Conservation (phyloP, 2,797 vertebrate genomes). For the Picus viridis region DNA sequence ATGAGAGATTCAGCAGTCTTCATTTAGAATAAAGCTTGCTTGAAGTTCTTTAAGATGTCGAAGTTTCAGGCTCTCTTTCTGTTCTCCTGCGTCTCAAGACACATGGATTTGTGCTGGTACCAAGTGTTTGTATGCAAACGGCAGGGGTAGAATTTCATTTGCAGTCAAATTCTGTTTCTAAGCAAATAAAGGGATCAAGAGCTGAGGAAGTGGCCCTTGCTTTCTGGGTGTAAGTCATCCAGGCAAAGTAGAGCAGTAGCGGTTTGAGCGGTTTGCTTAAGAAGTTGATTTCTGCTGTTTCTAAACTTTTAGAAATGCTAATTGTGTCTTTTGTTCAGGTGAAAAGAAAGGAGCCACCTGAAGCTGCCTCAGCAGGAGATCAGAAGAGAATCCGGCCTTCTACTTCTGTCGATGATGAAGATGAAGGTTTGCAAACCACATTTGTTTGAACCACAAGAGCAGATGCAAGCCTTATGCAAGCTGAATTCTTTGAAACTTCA, state of each 20-base stretch:
- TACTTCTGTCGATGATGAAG: slow-evolving; percentile 93
- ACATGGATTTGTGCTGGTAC: neutral
- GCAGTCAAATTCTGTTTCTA: slow-evolving; percentile 28
- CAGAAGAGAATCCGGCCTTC: slow-evolving; percentile 94
- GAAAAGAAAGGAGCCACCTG: slow-evolving; percentile 96
- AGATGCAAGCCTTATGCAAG: slow-evolving; percentile 17
- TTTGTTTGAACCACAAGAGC: slow-evolving; percentile 38
- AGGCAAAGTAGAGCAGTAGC: neutral
- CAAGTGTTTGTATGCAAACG: slow-evolving; percentile 36
- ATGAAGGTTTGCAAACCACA: slow-evolving; percentile 86
- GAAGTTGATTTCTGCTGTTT: slow-evolving; percentile 56
- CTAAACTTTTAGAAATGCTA: slow-evolving; percentile 60
- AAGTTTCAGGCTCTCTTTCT: neutral
- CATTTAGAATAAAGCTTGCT: neutral
- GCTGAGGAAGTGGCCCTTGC: neutral
- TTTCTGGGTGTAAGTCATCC: slow-evolving; percentile 28
- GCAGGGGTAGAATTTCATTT: slow-evolving; percentile 15
- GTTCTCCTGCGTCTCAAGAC: neutral
- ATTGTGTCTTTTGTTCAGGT: slow-evolving; percentile 82
- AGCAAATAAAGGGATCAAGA: slow-evolving; percentile 41
- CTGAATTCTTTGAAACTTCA: slow-evolving; percentile 48
- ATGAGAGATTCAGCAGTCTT: neutral
- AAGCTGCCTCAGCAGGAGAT: slow-evolving; percentile 85
- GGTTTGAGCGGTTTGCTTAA: slow-evolving; percentile 46
- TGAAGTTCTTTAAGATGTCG: neutral